Base-by-base conservation (phyloP, 2,797 vertebrate species). In the Coregonus sp. region DNA sequence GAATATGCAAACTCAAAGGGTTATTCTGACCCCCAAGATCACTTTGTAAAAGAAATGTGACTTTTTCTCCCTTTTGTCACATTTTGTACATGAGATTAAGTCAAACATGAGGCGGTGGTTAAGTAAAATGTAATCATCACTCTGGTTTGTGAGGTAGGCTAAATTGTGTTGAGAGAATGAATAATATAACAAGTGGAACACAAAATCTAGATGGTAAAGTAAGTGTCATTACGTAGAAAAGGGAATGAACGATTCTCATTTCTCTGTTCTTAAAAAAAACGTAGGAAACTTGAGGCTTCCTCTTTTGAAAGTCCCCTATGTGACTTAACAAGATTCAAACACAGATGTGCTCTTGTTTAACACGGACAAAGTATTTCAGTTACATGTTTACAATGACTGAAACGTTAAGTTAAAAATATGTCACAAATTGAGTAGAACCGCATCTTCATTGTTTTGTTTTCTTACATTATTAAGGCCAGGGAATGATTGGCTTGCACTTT, bases 241-340 rank as follows among this genome's bases (percentile, higher is more conserved):
- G 1, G 65, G 29, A 14, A 16, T 33, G 65, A 31, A 4, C 33
- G 4, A 70, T 47, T 16, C 4, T 56, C 18, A 14, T 52, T 2
- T 68, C 75, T 33, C 70, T 68, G 68, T 72, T 74, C 71, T 29
- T 78, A 20, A 78, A 74, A 70, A 74, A 70, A 70, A 11, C 11
- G 33, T 54, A 47, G 31, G 76, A 61, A 89, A 86, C 31, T 75
- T 25, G 40, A 67, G 72, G 70, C 85, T 94, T 94, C 93, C 90
- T 89, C 88, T 91, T 94, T 81, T 83, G 9, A 70, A 72, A 79
- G 75, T 63, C 77, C 29, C 68, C 84, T 82, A 54, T 72, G 54
- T 71, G 74, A 82, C 69, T 1, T 29, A 59, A 54, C 51, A 75
- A 25, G 14, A 35, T 25, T 86, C 35, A 70, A 29, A 85, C 59